Base-by-base conservation (phyloP, 2,797 vertebrate species). In the Fundulus diaphanus region DNA sequence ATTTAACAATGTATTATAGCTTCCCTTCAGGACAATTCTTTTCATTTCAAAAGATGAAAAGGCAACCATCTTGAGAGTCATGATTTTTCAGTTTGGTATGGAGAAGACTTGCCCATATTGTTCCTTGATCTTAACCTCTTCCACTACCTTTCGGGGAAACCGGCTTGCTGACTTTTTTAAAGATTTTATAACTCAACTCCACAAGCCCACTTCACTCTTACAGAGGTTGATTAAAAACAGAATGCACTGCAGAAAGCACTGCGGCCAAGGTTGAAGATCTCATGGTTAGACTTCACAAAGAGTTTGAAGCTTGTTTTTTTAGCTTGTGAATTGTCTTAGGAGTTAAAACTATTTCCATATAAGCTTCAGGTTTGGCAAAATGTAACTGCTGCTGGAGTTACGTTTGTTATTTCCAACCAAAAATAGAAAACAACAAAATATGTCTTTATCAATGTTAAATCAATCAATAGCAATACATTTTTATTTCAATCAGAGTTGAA, bases 131-230 rank as follows among this genome's bases (percentile, higher is more conserved):
- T 61, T 70, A 67, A 63, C 24, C 57, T 2, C 68, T 65, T 72
- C 20, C 18, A 71, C 48, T 54, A 76, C 46, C 70, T 83, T 77
- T 65, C 46, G 52, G 61, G 72, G 79, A 56, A 78, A 82, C n/a
- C 76, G 51, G 13, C 75, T 69, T 37, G 24, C 44, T 13, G 18
- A 65, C 42, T 61, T 31, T 27, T 65, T 72, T 65, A 66, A n/a
- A 65, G 68, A 68, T 48, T 54, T 82, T 66, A 56, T 69, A 29
- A 71, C n/a, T 54, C 54, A 54, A 51, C 75, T 78, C 33, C 67
- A 54, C 20, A 13, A 20, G 33, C 57, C 40, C 13, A 16, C 65
- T 46, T 67, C 33, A 61, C 13, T 75, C 40, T 40, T 54, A 61
- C 27, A 54, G 52, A n/a, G 66, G 20, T 27, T 63, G 68, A 72